Base-by-base conservation (phyloP, 2,797 vertebrate species). In the Pseudomugil tenellus region DNA sequence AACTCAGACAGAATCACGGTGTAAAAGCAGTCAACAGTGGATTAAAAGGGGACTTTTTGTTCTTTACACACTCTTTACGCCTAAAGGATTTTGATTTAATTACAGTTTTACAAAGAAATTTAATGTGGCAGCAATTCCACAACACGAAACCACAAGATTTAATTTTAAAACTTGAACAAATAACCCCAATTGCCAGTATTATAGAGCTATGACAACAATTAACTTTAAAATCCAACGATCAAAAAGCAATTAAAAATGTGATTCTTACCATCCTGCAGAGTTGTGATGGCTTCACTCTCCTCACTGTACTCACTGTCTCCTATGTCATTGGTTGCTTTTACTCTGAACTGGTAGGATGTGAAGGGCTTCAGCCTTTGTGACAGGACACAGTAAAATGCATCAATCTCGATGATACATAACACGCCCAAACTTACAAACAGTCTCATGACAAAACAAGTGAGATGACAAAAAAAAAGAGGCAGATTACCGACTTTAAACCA, bases 291-390 rank as follows among this genome's bases (percentile, higher is more conserved):
- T 67, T 99, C 97, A 0, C 97, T 98, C 63, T 98, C 96, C 84
- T 96, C 93, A 2, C 98, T 98, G 95, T 97, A 98, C 76, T 97
- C 96, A 16, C 98, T 98, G 94, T 99, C 98, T 28, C 98, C 98
- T 0, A 99, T 97, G 92, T 99, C 98, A 0, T 99, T 99, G 0
- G 97, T 99, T 0, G 97, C 96, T 84, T 98, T 99, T 11, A 99
- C 95, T 0, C 96, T 93, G 93, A 99, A 99, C 92, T 98, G 97
- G 93, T 99, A 99, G 63, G 97, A 97, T 0, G 97, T 99, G 88
- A 99, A 99, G 29, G 98, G 98, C 86, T 98, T 98, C 75, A 99
- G 84, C 89, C 97, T 99, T 41, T 0, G 54, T 59, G 35, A 61
- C 0, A 28, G 16, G 74, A 53, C 63, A 74, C 51, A 81, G 58